Conservation (phyloP, 1,140 invertebrate genomes). For the Drosophila nigrodunni region DNA sequence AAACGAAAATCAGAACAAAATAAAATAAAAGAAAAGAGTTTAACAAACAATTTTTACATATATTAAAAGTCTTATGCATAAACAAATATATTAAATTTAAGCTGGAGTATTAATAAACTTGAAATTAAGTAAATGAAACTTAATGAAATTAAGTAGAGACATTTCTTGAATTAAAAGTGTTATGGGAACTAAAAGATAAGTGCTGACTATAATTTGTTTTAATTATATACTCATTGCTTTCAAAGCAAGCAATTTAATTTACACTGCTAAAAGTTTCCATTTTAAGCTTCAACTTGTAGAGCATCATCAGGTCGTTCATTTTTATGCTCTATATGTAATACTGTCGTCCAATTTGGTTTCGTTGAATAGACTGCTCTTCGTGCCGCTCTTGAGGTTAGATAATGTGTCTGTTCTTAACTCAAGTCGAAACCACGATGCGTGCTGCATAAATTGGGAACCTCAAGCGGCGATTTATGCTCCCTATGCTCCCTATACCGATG, state of each 20-base stretch:
- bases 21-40: too few species aligned
- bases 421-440: conserved; percentile 33
- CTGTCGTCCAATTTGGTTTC: neutral
- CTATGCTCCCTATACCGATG: conserved; percentile 1
- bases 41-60: too few species aligned
- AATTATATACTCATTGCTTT: neutral
- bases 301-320: too few species aligned
- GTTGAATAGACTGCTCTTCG: neutral
- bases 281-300: too few species aligned
- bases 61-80: too few species aligned
- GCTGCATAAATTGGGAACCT: conserved; percentile 48
- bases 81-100: too few species aligned
- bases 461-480: conserved; percentile 20
- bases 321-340: neutral
- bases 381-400: neutral
- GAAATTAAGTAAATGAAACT: too few species aligned
- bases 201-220: too few species aligned
- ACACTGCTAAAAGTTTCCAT: too few species aligned
- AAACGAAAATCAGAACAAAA: too few species aligned
- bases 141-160: too few species aligned
- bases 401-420: conserved; percentile 11
- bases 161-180: neutral
- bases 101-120: too few species aligned
- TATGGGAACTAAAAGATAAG: neutral
- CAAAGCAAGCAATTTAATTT: neutral